Percentiles rank a stretch among this genome's conserved stretches.
Evolutionary conservation across 2,888 invertebrate genomes (phyloP).

Genomic region (Criorhina ranunculi): DNA sequence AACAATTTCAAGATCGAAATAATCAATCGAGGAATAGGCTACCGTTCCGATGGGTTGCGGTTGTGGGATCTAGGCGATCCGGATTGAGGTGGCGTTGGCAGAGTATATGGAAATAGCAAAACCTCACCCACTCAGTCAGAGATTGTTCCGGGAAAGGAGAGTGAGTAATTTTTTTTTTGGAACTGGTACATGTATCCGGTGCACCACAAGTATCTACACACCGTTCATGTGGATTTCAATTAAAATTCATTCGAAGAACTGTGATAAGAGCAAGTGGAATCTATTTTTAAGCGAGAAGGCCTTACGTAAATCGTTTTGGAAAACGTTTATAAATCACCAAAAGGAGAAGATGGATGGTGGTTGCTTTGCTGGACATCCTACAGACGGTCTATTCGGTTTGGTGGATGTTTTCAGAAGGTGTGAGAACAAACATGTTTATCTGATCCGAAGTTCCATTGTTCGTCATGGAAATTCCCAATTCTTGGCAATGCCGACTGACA

Average conservation of each 20-base stretch:
- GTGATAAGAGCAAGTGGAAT: slow-evolving; percentile 41
- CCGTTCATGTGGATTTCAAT: slow-evolving; percentile 13
- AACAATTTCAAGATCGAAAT: slow-evolving; percentile 54
- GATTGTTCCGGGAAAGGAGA: slow-evolving; percentile 14
- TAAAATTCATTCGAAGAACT: slow-evolving; percentile 22
- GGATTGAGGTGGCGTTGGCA: not conserved
- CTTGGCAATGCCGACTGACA: too few relatives aligned
- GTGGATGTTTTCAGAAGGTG: not conserved
- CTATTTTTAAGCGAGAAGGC: slow-evolving; percentile 41
- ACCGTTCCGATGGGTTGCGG: not conserved
- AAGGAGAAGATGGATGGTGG: slow-evolving; percentile 15
- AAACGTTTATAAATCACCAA: slow-evolving; percentile 25
- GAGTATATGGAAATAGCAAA: not conserved
- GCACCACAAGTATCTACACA: slow-evolving; percentile 1
- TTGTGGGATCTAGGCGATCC: not conserved
- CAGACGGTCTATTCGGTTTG: slow-evolving; percentile 1
- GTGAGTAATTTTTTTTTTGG: slow-evolving; percentile 8
- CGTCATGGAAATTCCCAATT: not conserved
- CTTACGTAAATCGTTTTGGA: slow-evolving; percentile 24
- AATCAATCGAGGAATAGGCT: slow-evolving; percentile 40
- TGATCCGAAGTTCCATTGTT: not conserved
- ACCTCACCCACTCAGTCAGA: slow-evolving; percentile 3
- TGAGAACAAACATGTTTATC: not conserved
- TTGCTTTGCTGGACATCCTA: slow-evolving; percentile 1
- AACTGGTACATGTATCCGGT: slow-evolving; percentile 27